Base-by-base conservation (phyloP, 2,797 vertebrate species). In the Gambelia wislizenii region DNA sequence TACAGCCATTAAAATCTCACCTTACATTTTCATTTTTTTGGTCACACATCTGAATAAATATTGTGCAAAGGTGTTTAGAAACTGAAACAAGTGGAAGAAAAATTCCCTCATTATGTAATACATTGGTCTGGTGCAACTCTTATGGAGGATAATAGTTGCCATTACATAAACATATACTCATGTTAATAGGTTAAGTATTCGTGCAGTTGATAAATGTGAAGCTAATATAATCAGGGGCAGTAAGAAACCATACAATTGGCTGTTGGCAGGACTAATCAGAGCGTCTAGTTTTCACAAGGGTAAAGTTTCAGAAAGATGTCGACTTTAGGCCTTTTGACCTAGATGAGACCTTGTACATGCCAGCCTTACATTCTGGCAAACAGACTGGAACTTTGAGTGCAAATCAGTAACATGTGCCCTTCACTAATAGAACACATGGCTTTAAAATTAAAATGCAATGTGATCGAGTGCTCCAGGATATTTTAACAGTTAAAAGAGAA, bases 381-480 rank as follows among this genome's bases (percentile, higher is more conserved):
- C 93, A 97, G 95, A 96, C 92, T 77, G 96, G 93, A 96, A 96
- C 92, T 93, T 88, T 44, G 61, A 78, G 94, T 93, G 95, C 96
- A 97, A 98, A 98, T 97, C 95, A 97, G 93, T 96, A 97, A 96
- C 97, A 98, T 91, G 96, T 97, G 97, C 95, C 92, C 84, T 95
- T 91, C 70, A 77, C 96, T 96, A 97, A 97, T 89, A 93, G 64
- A 96, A 96, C 96, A 97, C 95, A 97, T 94, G 95, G 95, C 92
- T 96, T 96, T 93, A 95, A 97, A 97, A 97, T 96, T 96, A 97
- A 97, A 97, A 96, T 64, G 96, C 96, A 97, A 97, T 13, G 82
- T 94, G 96, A 97, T 96, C 93, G 47, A 96, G 96, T 96, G 97
- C 97, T 97, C 95, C 91, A 59, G 97, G 96, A 97, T 96, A 97